Evolutionary conservation across 1,140 invertebrate species (phyloP).

Genomic region (Achatina immaculata): DNA sequence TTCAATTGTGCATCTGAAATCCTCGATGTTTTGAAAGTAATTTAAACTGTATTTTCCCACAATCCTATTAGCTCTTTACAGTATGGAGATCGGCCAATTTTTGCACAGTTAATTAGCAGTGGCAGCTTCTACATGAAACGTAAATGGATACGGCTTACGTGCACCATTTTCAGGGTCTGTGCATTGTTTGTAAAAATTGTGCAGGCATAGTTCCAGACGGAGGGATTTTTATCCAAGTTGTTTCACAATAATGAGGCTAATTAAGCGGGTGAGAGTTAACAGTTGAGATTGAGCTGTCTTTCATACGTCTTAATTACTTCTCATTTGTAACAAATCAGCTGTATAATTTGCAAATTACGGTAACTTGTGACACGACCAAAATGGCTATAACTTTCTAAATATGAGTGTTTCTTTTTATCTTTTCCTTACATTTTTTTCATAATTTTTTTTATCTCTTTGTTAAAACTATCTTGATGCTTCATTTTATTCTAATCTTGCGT

Average conservation of each 20-base stretch:
- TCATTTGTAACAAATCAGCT: background rate
- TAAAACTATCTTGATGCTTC: too few species aligned
- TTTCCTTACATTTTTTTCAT: too few species aligned
- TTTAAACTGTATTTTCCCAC: conserved; percentile 7
- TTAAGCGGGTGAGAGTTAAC: background rate
- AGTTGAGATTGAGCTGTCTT: background rate
- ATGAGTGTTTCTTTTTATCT: too few species aligned
- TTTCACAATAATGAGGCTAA: conserved; percentile 4
- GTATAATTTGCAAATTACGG: background rate
- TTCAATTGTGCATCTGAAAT: conserved; percentile 1
- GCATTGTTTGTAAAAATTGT: background rate
- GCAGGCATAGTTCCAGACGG: background rate
- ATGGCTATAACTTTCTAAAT: too few species aligned
- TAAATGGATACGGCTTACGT: background rate
- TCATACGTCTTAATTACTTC: background rate
- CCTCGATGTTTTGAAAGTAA: conserved; percentile 1
- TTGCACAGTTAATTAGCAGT: background rate
- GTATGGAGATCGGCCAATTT: background rate
- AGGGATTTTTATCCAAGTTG: background rate
- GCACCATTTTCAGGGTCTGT: background rate
- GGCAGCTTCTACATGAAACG: background rate
- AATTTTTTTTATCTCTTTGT: too few species aligned
- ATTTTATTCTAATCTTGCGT: too few species aligned
- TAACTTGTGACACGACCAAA: background rate
- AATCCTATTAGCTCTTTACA: conserved; percentile 1